These are phyloP conservation scores for Lacanobia wlatinum DNA, from an alignment of 2,888 invertebrate genomes.

Conservation along the genomic window DNA sequence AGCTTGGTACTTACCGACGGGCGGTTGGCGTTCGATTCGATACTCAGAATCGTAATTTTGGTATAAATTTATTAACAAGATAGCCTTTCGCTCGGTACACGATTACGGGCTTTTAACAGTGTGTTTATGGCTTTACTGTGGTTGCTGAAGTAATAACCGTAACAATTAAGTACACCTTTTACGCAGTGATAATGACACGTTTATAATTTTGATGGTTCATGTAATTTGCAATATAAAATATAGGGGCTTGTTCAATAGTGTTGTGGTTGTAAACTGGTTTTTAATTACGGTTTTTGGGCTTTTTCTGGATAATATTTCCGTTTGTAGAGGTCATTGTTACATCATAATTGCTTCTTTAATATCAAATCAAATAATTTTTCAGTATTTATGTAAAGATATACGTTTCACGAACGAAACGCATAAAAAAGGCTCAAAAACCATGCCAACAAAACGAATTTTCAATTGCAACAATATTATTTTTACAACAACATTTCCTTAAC, in stretches of 20 bases:
- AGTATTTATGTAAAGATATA: neutral
- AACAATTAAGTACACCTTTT: constrained; percentile 57
- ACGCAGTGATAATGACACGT: constrained; percentile 58
- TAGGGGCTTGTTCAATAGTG: constrained; percentile 2
- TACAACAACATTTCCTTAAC: constrained; percentile 19
- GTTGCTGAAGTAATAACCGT: constrained; percentile 60
- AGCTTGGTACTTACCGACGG: constrained; percentile 8
- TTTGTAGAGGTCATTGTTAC: neutral
- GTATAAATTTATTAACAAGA: constrained; percentile 55
- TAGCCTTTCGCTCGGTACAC: constrained; percentile 46
- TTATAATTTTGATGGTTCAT: constrained; percentile 53
- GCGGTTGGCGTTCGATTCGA: constrained; percentile 14
- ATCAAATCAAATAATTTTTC: too few species aligned
- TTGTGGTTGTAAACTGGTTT: neutral
- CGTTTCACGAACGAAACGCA: neutral
- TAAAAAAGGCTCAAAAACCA: neutral
- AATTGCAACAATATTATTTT: constrained; percentile 10
- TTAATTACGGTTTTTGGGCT: neutral
- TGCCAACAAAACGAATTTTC: neutral
- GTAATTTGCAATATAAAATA: constrained; percentile 45
- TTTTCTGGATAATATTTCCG: neutral
- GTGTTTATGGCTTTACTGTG: constrained; percentile 63
- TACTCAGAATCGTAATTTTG: constrained; percentile 18
- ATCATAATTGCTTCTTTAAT: neutral
- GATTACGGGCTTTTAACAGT: constrained; percentile 60